Conservation (phyloP, 2,113 vertebrate species). For the Bubo bubo region DNA sequence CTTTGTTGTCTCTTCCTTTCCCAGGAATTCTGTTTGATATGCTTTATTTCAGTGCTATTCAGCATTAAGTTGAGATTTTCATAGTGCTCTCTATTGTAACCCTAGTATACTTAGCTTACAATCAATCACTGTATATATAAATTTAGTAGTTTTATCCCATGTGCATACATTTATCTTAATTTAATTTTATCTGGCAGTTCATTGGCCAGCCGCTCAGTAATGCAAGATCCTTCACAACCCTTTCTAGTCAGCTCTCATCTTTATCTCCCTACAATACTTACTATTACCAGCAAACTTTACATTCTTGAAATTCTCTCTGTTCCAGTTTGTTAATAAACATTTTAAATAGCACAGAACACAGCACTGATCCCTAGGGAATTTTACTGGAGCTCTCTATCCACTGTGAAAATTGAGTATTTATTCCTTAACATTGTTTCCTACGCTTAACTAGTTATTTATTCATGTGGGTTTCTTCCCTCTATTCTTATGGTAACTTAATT, state of each 20-base stretch:
- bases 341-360: not conserved
- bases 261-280: not conserved
- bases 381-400: not conserved
- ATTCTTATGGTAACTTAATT: not conserved
- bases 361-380: not conserved
- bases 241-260: not conserved
- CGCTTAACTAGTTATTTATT: not conserved
- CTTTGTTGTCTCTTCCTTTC: not conserved
- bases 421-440: not conserved
- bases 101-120: not conserved
- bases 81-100: not conserved
- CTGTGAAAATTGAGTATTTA: not conserved
- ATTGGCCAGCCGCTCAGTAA: not conserved
- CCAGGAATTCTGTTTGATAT: not conserved
- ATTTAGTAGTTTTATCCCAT: not conserved
- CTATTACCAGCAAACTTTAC: not conserved
- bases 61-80: not conserved
- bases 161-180: not conserved
- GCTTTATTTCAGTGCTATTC: not conserved
- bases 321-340: not conserved
- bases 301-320: not conserved
- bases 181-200: not conserved
- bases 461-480: not conserved
- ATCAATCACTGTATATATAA: not conserved
- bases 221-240: not conserved